Evolutionary conservation across 2,113 vertebrate species (phyloP).

Genomic region (Patagioenas fasciata): DNA sequence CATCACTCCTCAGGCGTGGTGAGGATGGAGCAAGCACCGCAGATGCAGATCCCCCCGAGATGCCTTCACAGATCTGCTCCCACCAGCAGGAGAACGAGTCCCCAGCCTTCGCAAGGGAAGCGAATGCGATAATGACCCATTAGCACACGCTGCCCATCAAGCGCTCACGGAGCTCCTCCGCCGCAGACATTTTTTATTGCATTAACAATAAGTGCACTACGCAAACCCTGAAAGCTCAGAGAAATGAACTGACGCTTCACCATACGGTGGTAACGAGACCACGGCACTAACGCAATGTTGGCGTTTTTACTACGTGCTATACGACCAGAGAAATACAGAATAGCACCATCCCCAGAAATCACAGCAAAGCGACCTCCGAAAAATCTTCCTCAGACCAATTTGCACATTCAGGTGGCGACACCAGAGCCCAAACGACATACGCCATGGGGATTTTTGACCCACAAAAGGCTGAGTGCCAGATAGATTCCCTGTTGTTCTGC

Average conservation of each 20-base stretch:
- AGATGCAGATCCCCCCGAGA: background rate
- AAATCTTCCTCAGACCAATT: background rate
- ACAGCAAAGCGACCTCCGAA: background rate
- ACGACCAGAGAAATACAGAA: background rate
- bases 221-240: background rate
- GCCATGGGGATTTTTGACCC: background rate
- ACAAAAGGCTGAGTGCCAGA: background rate
- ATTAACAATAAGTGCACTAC: background rate
- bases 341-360: background rate
- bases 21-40: background rate
- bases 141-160: background rate
- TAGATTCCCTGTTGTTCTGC: background rate
- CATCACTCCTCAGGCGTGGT: rapidly evolving
- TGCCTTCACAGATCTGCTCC: background rate
- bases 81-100: background rate
- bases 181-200: rapidly evolving
- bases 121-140: background rate
- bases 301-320: background rate
- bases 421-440: background rate
- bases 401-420: rapidly evolving
- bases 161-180: background rate
- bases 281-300: background rate
- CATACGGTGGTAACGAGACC: rapidly evolving
- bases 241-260: background rate
- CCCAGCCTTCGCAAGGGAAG: background rate